Conservation (phyloP, 2,797 vertebrate genomes). For the Acipenser ruthenus region DNA sequence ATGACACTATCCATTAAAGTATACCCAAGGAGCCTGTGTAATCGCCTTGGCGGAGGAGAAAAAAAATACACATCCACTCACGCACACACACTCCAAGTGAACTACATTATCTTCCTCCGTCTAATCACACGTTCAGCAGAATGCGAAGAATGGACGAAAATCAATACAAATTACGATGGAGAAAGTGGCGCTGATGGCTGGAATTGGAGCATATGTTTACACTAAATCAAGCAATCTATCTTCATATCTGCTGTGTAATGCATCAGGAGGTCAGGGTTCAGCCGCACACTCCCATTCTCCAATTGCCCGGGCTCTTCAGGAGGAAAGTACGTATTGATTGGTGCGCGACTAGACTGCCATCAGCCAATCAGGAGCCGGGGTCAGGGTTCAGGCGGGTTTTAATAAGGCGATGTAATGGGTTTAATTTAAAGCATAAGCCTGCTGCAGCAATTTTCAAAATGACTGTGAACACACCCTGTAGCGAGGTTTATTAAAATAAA, state of each 20-base stretch:
- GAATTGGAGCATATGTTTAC: slow-evolving; percentile 75
- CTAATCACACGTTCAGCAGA: slow-evolving; percentile 35
- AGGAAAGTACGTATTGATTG: slow-evolving; percentile 52
- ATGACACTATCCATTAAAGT: slow-evolving; percentile 25
- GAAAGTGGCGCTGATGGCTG: slow-evolving; percentile 65
- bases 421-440: slow-evolving; percentile 39
- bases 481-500: slow-evolving; percentile 38
- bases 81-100: slow-evolving; percentile 12
- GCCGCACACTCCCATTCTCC: slow-evolving; percentile 39
- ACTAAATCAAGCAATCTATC: slow-evolving; percentile 77
- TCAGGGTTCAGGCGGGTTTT: slow-evolving; percentile 50
- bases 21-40: slow-evolving; percentile 34
- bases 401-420: slow-evolving; percentile 54
- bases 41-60: slow-evolving; percentile 31
- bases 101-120: slow-evolving; percentile 36
- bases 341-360: slow-evolving; percentile 33
- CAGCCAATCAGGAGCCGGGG: slow-evolving; percentile 47
- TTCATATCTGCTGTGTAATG: slow-evolving; percentile 62
- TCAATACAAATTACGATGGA: slow-evolving; percentile 73
- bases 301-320: slow-evolving; percentile 49
- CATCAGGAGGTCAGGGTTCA: slow-evolving; percentile 46
- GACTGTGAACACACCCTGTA: slow-evolving; percentile 3
- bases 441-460: slow-evolving; percentile 16
- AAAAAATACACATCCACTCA: slow-evolving; percentile 1
- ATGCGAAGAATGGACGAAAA: slow-evolving; percentile 45